A percentile compares a stretch with the other conserved stretches of the same genome.
These are phyloP conservation scores for Linnaemya vulpina DNA, from an alignment of 2,888 invertebrate genomes.

Conservation along the genomic window DNA sequence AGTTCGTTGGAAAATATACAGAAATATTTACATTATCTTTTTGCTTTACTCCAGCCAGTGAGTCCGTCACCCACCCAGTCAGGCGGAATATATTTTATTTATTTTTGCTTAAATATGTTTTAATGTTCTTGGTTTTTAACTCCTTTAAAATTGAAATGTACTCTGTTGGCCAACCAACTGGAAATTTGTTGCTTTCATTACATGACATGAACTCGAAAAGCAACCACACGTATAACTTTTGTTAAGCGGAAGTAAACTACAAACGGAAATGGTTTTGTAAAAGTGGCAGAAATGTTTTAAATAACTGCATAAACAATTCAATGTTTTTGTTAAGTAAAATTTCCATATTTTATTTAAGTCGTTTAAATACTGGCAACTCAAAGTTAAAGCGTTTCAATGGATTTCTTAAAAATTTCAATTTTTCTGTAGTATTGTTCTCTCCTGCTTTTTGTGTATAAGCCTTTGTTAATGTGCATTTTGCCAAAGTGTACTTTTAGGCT, in stretches of 20 bases:
- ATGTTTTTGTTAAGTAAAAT: neutral
- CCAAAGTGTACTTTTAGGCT: constrained; percentile 19
- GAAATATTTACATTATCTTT: neutral
- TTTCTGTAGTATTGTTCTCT: neutral
- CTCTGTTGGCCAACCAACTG: constrained; percentile 46
- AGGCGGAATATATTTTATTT: constrained; percentile 8
- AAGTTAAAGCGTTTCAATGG: neutral
- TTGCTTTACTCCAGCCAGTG: neutral
- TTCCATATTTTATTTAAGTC: neutral
- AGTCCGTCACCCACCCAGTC: constrained; percentile 1
- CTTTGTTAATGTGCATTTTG: constrained; percentile 15
- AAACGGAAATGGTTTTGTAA: constrained; percentile 60
- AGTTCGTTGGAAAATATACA: neutral
- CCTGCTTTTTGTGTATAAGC: constrained; percentile 6
- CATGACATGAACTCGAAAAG: constrained; percentile 54
- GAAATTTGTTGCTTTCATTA: constrained; percentile 64
- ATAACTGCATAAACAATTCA: neutral
- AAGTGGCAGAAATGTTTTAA: constrained; percentile 53
- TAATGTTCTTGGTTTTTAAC: too few relatives aligned
- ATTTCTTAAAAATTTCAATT: neutral
- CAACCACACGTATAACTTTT: constrained; percentile 33
- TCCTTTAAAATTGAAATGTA: neutral
- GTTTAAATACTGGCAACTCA: neutral
- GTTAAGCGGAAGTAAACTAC: constrained; percentile 54
- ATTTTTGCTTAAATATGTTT: neutral